Percentiles rank a stretch among this genome's conserved stretches.
Conservation (phyloP, 2,113 vertebrate species). For the Syngnathus floridae region DNA sequence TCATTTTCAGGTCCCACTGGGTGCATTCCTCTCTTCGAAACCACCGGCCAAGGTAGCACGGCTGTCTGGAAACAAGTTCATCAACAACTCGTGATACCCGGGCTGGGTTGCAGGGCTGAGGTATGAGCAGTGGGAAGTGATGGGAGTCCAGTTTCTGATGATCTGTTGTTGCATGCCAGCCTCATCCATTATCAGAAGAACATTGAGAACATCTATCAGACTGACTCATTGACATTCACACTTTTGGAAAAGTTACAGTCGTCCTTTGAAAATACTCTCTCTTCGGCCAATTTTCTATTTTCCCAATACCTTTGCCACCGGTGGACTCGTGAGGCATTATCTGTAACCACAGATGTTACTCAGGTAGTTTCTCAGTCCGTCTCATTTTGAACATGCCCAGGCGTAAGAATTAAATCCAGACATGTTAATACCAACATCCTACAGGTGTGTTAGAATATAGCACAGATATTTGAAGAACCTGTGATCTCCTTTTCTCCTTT, state of each 20-base stretch:
- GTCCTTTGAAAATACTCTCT: background rate
- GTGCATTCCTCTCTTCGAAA: conserved; percentile 55
- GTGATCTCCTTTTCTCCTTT: too few species aligned
- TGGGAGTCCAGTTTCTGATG: background rate
- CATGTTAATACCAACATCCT: too few species aligned
- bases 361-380: background rate
- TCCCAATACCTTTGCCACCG: background rate
- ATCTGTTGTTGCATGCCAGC: background rate
- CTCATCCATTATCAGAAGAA: background rate
- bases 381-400: background rate
- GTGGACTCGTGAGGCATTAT: background rate
- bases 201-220: background rate
- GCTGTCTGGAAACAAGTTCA: conserved; percentile 67
- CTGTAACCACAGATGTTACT: background rate
- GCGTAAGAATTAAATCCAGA: background rate
- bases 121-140: conserved; percentile 14
- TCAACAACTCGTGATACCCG: conserved; percentile 49
- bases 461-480: too few species aligned
- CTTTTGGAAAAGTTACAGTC: background rate
- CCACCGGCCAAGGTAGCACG: conserved; percentile 49
- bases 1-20: conserved; percentile 55
- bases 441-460: too few species aligned
- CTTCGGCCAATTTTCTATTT: background rate
- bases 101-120: background rate
- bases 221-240: background rate